A percentile compares a stretch with the other conserved stretches of the same genome.
phyloP scores from a whole-genome alignment of 2,113 vertebrate genomes.

The Myocastor coypus region DNA sequence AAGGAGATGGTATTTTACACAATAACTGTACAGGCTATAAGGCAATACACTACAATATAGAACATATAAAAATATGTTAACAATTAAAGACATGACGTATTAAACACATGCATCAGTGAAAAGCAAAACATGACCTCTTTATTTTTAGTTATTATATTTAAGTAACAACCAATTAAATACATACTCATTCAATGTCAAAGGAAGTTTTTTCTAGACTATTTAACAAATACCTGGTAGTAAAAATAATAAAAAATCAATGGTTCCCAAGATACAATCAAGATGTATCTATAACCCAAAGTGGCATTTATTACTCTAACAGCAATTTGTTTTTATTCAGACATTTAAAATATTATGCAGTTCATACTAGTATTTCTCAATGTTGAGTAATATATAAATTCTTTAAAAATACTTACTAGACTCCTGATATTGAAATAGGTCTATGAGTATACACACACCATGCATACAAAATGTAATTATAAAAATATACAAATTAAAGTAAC shows the following conservation, averaged over 20 bases:
- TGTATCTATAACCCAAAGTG: neutral
- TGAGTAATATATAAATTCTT: constrained; percentile 10
- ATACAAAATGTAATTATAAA: neutral
- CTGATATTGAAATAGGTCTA: neutral
- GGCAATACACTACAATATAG: neutral
- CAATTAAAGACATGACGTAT: constrained; percentile 43
- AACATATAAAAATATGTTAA: neutral
- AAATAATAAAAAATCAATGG: constrained; percentile 52
- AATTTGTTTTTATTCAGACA: neutral
- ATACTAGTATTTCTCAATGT: neutral
- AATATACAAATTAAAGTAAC: constrained; percentile 33
- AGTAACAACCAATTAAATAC: neutral
- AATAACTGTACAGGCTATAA: neutral
- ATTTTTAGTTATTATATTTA: constrained; percentile 16
- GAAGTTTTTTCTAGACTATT: constrained; percentile 28
- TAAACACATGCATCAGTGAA: neutral
- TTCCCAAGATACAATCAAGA: neutral
- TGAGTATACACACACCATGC: neutral
- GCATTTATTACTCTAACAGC: neutral
- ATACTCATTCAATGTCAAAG: neutral
- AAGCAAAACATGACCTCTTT: constrained; percentile 26
- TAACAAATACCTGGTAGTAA: neutral
- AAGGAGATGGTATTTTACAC: constrained; percentile 16
- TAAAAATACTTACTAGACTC: neutral
- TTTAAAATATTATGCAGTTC: neutral